phyloP scores from a whole-genome alignment of 2,797 vertebrate genomes.

The Mormyrus proboscirostris region DNA sequence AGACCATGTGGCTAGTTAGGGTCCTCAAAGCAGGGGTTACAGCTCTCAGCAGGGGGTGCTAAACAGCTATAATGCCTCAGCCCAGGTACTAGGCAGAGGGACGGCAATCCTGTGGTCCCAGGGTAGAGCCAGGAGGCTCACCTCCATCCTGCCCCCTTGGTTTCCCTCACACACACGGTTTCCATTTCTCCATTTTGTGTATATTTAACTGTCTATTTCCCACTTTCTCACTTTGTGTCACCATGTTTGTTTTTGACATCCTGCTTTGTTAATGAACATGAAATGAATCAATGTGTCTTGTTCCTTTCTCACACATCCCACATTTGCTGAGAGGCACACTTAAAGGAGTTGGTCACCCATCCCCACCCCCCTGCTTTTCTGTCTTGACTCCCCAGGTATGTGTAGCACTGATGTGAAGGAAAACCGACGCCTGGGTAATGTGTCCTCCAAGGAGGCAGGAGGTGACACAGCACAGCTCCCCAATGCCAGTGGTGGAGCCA shows the following conservation, averaged over 20 bases:
- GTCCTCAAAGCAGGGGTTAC: not conserved
- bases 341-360: constrained; percentile 78
- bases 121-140: not conserved
- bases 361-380: constrained; percentile 87
- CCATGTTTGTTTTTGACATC: not conserved
- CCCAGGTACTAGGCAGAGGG: not conserved
- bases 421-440: constrained; percentile 75
- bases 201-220: not conserved
- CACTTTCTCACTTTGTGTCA: not conserved
- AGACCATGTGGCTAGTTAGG: not conserved
- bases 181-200: not conserved
- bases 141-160: not conserved
- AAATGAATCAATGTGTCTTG: not conserved
- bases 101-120: not conserved
- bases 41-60: not conserved
- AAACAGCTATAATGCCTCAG: not conserved
- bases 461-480: constrained; percentile 63
- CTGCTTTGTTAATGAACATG: not conserved
- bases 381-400: constrained; percentile 81
- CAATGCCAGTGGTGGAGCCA: constrained; percentile 52
- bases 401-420: constrained; percentile 78
- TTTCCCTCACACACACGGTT: not conserved
- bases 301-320: not conserved
- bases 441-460: constrained; percentile 65
- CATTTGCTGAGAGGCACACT: constrained; percentile 36